Conservation (phyloP, 1,140 invertebrate species). For the Rhagoletis pomonella region DNA sequence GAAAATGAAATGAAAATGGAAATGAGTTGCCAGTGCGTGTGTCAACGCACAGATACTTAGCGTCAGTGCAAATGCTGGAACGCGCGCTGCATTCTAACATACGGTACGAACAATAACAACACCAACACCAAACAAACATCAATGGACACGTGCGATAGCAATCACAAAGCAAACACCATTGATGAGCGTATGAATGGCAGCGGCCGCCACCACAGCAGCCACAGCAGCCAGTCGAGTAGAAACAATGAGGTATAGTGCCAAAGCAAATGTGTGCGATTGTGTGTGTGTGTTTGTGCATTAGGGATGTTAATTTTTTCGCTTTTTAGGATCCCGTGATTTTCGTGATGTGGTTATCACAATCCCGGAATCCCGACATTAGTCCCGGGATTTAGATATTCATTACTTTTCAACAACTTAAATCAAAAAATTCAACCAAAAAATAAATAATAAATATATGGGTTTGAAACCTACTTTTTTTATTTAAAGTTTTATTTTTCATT, state of each 20-base stretch:
- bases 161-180: not conserved
- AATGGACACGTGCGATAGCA: not conserved
- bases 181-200: not conserved
- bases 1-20: slow-evolving; percentile 12
- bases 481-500: too few species aligned
- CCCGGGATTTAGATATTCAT: too few species aligned
- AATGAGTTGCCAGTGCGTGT: not conserved
- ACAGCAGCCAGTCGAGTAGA: not conserved
- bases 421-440: too few species aligned
- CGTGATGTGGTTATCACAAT: too few species aligned
- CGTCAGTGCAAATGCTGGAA: not conserved
- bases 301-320: too few species aligned
- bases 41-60: not conserved
- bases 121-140: not conserved
- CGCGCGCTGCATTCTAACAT: slow-evolving; percentile 5
- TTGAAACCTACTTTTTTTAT: too few species aligned
- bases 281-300: too few species aligned
- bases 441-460: not conserved
- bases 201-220: not conserved
- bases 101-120: not conserved
- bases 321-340: too few species aligned
- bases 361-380: too few species aligned
- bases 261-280: slow-evolving; percentile 17
- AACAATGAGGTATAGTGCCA: slow-evolving; percentile 41
- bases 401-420: too few species aligned